Evolutionary conservation across 92 coral and sea anemone species (phyloP).

Genomic region (Umimayanthus kanabou): DNA sequence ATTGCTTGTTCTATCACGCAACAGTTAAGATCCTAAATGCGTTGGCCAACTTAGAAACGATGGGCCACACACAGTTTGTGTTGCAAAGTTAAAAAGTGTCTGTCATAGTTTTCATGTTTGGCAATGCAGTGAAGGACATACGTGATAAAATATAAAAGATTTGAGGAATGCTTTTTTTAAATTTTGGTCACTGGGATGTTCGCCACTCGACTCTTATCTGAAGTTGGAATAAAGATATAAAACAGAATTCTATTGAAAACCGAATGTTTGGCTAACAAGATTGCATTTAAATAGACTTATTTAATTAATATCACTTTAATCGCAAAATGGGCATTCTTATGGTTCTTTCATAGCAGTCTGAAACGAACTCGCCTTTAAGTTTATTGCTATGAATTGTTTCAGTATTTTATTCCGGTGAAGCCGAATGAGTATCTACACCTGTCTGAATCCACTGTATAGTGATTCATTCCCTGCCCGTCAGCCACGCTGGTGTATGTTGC

Average conservation of each 20-base stretch:
- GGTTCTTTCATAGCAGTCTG: too few species aligned
- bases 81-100: not conserved
- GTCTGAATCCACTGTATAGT: too few species aligned
- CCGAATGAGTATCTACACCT: too few species aligned
- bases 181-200: not conserved
- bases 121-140: not conserved
- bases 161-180: not conserved
- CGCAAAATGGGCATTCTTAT: not conserved
- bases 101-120: not conserved
- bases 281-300: not conserved
- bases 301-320: too few species aligned
- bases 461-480: too few species aligned
- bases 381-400: too few species aligned
- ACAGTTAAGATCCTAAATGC: not conserved
- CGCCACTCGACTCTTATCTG: not conserved
- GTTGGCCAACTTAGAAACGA: not conserved
- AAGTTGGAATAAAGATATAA: not conserved
- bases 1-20: conserved; percentile 25
- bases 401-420: too few species aligned
- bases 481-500: too few species aligned
- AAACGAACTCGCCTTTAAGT: too few species aligned
- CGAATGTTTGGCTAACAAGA: not conserved
- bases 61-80: conserved; percentile 23
- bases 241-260: not conserved
- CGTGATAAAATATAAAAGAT: conserved; percentile 2